These are phyloP conservation scores for Oreortyx pictus DNA, from an alignment of 2,797 vertebrate species.

Conservation along the genomic window DNA sequence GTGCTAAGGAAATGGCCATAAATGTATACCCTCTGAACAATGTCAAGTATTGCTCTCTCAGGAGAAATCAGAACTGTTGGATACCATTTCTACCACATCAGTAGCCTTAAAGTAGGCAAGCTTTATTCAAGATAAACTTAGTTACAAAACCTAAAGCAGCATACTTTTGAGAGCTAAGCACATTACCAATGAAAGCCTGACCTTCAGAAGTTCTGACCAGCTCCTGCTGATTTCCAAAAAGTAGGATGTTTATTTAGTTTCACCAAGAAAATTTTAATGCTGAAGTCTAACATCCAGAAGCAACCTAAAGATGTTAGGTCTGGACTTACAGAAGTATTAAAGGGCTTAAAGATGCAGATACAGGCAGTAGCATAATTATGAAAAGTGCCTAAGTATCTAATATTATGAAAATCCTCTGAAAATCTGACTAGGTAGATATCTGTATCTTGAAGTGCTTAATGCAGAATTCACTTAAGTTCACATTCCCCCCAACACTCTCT, in stretches of 20 bases:
- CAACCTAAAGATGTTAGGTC: slow-evolving; percentile 32
- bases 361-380: not conserved
- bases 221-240: not conserved
- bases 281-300: not conserved
- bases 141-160: not conserved
- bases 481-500: not conserved
- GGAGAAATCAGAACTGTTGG: not conserved
- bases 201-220: not conserved
- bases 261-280: not conserved
- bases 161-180: not conserved
- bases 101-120: not conserved
- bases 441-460: slow-evolving; percentile 17
- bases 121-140: not conserved
- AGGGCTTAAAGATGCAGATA: slow-evolving; percentile 39
- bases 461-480: slow-evolving; percentile 13
- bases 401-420: slow-evolving; percentile 55
- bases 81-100: not conserved
- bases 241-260: not conserved
- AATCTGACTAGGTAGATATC: not conserved
- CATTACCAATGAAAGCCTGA: not conserved
- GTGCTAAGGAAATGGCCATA: not conserved
- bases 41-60: not conserved
- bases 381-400: slow-evolving; percentile 31
- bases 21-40: not conserved
- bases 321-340: slow-evolving; percentile 51